Evolutionary conservation across 1,140 invertebrate genomes (phyloP).

Genomic region (Eulimnadia texana): DNA sequence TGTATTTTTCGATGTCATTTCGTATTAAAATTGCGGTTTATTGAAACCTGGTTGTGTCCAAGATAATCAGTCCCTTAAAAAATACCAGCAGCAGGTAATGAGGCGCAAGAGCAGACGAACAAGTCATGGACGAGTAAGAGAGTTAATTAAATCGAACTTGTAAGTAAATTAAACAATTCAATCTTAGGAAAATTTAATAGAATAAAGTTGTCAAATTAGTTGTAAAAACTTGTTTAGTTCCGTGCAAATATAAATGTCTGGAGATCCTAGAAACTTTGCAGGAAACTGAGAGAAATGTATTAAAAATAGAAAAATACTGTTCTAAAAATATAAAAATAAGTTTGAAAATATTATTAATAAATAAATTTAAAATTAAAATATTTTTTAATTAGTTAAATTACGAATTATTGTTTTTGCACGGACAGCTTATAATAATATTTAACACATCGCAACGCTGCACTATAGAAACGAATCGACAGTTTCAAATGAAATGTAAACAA

Average conservation of each 20-base stretch:
- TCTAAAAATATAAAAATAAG: conserved; percentile 2
- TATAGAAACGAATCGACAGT: background rate
- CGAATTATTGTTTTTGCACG: background rate
- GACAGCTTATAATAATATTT: background rate
- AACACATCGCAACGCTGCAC: background rate
- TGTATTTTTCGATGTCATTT: conserved; percentile 28
- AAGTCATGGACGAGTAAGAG: no score
- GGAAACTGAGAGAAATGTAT: background rate
- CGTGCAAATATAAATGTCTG: background rate
- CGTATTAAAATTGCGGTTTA: background rate
- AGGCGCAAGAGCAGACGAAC: no score
- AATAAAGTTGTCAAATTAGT: background rate
- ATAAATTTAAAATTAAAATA: background rate
- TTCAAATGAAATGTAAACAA: conserved; percentile 3
- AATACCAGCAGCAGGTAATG: no score
- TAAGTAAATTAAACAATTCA: background rate
- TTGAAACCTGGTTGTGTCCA: background rate
- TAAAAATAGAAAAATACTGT: no score
- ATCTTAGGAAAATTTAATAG: background rate
- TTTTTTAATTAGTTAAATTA: background rate
- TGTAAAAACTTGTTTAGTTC: background rate
- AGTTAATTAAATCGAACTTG: no score
- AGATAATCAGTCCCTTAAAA: background rate
- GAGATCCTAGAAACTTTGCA: background rate
- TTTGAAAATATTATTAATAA: background rate